A percentile compares a stretch with the other conserved stretches of the same genome.
phyloP scores from a whole-genome alignment of 2,113 vertebrate genomes.

The Saccopteryx leptura region DNA sequence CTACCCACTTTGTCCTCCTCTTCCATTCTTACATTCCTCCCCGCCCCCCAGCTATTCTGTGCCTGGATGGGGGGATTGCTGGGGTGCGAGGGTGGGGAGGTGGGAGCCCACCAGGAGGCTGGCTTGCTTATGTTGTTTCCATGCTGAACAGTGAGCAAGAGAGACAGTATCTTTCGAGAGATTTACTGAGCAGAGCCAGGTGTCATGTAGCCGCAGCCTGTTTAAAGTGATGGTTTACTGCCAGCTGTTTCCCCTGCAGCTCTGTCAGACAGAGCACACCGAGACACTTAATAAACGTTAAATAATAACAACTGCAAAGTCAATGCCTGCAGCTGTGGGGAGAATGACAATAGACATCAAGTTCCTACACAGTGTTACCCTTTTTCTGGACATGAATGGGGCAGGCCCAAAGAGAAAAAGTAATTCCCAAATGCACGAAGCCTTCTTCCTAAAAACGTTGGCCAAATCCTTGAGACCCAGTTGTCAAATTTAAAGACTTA shows the following conservation, averaged over 20 bases:
- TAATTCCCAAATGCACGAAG: background rate
- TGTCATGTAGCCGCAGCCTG: background rate
- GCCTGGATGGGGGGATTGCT: no score
- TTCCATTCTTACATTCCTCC: background rate
- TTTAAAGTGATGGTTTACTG: slow-evolving; percentile 3
- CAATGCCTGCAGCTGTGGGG: background rate
- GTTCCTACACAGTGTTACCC: background rate
- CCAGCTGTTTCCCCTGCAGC: background rate
- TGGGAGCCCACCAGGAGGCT: background rate
- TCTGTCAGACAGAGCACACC: background rate
- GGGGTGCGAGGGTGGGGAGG: accelerated
- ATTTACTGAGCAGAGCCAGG: background rate
- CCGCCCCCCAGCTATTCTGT: background rate
- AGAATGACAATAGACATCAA: background rate
- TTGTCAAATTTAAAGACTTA: background rate
- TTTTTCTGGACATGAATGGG: background rate
- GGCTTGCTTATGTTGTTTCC: background rate
- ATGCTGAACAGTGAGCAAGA: background rate
- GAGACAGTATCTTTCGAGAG: background rate
- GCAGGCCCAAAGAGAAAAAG: background rate
- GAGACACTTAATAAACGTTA: background rate
- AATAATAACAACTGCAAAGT: slow-evolving; percentile 2
- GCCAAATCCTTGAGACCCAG: background rate
- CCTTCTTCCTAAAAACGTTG: background rate
- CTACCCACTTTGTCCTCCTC: background rate